phyloP scores from a whole-genome alignment of 2,888 invertebrate genomes.

The Calliscelio sp. region DNA sequence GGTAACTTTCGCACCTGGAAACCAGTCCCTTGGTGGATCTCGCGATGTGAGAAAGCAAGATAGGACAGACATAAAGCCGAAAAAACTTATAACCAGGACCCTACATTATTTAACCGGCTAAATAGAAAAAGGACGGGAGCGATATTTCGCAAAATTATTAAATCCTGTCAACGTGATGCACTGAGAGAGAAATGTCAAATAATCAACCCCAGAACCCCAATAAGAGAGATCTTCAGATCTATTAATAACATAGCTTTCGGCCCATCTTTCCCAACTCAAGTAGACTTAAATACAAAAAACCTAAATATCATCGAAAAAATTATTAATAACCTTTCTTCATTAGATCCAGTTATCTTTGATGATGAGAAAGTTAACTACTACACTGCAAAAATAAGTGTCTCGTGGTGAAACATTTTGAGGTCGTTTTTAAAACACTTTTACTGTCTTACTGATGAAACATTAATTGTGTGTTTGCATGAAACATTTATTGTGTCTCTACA shows the following conservation, averaged over 20 bases:
- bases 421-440: too few relatives aligned
- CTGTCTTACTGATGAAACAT: too few relatives aligned
- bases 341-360: neutral
- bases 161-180: too few relatives aligned
- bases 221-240: too few relatives aligned
- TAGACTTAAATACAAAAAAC: neutral
- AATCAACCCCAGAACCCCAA: too few relatives aligned
- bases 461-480: too few relatives aligned
- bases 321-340: neutral
- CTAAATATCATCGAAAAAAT: neutral
- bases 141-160: neutral
- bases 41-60: neutral
- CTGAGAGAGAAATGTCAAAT: too few relatives aligned
- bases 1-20: neutral
- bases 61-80: neutral
- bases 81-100: neutral
- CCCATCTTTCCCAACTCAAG: neutral
- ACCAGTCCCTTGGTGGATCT: slow-evolving; percentile 19
- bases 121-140: neutral
- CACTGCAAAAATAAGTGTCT: too few relatives aligned
- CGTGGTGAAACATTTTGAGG: too few relatives aligned
- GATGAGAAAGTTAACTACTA: neutral
- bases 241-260: neutral
- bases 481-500: too few relatives aligned
- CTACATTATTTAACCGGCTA: neutral